These are phyloP conservation scores for Pocillopora verrucosa DNA, from an alignment of 64 coral and sea anemone genomes.

Conservation along the genomic window DNA sequence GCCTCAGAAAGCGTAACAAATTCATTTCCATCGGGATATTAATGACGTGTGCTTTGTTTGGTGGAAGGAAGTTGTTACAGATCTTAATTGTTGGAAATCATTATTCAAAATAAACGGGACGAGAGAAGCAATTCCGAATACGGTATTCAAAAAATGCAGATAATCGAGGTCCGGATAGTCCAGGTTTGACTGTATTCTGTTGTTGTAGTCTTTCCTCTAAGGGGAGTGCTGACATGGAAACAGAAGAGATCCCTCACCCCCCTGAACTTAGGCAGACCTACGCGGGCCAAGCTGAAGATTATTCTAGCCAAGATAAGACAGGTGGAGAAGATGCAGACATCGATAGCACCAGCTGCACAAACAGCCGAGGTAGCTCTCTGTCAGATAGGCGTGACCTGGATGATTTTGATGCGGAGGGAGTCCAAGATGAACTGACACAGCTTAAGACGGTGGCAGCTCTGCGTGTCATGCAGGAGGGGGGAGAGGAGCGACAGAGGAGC, in stretches of 20 bases:
- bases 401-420: slow-evolving; percentile 87
- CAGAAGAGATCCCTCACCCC: slow-evolving; percentile 40
- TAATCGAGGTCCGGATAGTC: no score
- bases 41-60: no score
- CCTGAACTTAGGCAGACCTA: slow-evolving; percentile 40
- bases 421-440: slow-evolving; percentile 83
- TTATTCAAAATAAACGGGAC: no score
- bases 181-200: not conserved
- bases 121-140: no score
- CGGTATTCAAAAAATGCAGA: no score
- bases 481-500: slow-evolving; percentile 57
- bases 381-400: slow-evolving; percentile 83
- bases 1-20: no score
- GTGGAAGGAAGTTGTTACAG: no score
- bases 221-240: slow-evolving; percentile 50
- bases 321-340: slow-evolving; percentile 78
- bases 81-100: no score
- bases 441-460: slow-evolving; percentile 83
- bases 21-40: no score
- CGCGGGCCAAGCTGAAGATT: slow-evolving; percentile 35
- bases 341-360: slow-evolving; percentile 91
- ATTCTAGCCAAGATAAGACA: slow-evolving; percentile 68
- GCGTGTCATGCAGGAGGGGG: slow-evolving; percentile 63
- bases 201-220: slow-evolving; percentile 44
- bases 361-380: slow-evolving; percentile 90